Evolutionary conservation across 2,888 invertebrate species (phyloP).

Genomic region (Caenorhabditis japonica): DNA sequence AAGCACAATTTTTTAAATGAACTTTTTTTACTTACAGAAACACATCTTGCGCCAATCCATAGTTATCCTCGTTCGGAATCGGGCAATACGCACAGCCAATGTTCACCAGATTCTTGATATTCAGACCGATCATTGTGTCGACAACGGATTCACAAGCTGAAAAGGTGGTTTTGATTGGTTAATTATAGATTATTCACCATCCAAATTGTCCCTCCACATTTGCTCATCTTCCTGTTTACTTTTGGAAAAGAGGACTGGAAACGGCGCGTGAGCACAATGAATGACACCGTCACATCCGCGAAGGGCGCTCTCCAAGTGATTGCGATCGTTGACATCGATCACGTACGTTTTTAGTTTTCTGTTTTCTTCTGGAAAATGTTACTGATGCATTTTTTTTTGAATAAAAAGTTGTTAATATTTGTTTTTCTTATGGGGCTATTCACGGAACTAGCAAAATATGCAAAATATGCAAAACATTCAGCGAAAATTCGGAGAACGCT

Average conservation of each 20-base stretch:
- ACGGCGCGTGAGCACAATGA: conserved; percentile 56
- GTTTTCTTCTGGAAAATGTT: conserved; percentile 21
- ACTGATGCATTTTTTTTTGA: not conserved
- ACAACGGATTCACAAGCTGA: conserved; percentile 69
- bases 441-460: too few species aligned
- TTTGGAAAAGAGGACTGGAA: conserved; percentile 54
- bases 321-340: conserved; percentile 59
- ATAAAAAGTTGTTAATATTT: too few species aligned
- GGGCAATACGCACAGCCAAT: conserved; percentile 74
- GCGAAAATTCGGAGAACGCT: too few species aligned
- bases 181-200: too few species aligned
- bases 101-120: conserved; percentile 66
- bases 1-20: too few species aligned
- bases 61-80: conserved; percentile 73
- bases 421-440: too few species aligned
- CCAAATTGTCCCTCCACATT: conserved; percentile 62
- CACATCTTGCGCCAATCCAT: conserved; percentile 71
- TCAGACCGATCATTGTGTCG: conserved; percentile 61
- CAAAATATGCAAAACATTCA: too few species aligned
- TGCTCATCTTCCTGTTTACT: conserved; percentile 41
- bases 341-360: conserved; percentile 34
- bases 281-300: conserved; percentile 63
- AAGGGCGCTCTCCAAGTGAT: conserved; percentile 55
- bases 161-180: conserved; percentile 25
- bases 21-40: conserved; percentile 60